These are phyloP conservation scores for Chroicocephalus ridibundus DNA, from an alignment of 2,113 vertebrate genomes.

Conservation along the genomic window DNA sequence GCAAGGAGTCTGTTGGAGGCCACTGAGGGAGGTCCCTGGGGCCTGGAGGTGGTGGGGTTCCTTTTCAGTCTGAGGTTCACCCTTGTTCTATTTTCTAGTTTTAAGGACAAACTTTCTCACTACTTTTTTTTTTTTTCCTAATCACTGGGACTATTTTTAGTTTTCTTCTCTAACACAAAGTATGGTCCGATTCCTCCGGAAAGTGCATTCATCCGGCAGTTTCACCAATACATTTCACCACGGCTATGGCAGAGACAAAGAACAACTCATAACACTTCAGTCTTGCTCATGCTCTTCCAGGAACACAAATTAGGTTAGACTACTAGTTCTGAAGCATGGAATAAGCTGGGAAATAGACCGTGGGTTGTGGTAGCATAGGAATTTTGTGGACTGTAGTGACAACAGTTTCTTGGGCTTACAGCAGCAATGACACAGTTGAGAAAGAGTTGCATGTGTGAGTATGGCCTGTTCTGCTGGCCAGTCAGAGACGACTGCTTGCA, in stretches of 20 bases:
- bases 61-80: neutral
- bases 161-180: neutral
- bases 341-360: neutral
- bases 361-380: neutral
- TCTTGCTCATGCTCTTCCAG: neutral
- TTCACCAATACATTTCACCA: neutral
- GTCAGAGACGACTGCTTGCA: neutral
- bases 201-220: neutral
- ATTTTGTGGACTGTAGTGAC: neutral
- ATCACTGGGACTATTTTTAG: neutral
- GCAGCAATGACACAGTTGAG: neutral
- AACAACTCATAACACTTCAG: neutral
- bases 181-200: neutral
- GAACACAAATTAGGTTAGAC: neutral
- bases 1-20: neutral
- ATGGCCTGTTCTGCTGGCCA: neutral
- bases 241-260: neutral
- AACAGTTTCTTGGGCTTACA: neutral
- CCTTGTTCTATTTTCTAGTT: neutral
- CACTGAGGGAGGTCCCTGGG: neutral
- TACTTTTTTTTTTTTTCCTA: neutral
- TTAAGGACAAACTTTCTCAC: neutral
- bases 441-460: accelerated
- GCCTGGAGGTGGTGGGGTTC: neutral
- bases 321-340: neutral